Percentiles rank a stretch among this genome's conserved stretches.
Evolutionary conservation across 1,140 invertebrate species (phyloP).

Genomic region (Achatina immaculata): DNA sequence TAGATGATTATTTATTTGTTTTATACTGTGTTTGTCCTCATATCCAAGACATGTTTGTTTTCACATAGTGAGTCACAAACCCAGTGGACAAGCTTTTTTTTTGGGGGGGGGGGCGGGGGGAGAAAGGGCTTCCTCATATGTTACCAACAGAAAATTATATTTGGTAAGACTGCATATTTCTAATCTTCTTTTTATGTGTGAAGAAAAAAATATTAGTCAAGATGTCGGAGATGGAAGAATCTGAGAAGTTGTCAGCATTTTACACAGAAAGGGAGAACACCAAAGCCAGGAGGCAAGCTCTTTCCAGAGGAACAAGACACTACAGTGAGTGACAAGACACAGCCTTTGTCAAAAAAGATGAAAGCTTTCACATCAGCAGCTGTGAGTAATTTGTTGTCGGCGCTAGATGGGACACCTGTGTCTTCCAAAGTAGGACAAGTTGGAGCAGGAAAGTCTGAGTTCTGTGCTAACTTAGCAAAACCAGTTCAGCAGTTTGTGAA

Average conservation of each 20-base stretch:
- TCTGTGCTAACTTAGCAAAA: neutral
- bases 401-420: neutral
- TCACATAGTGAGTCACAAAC: too few species aligned
- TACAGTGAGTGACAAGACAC: constrained; percentile 1
- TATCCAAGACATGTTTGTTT: too few species aligned
- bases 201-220: constrained; percentile 95
- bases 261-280: constrained; percentile 51
- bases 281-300: constrained; percentile 19
- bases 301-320: neutral
- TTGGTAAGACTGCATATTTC: too few species aligned
- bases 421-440: neutral
- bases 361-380: constrained; percentile 1
- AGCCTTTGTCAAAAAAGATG: constrained; percentile 21
- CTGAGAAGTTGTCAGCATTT: constrained; percentile 79
- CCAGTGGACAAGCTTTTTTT: too few species aligned
- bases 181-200: too few species aligned
- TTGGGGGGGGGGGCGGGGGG: too few species aligned
- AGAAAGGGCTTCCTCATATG: too few species aligned
- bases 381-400: neutral
- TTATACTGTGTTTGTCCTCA: too few species aligned
- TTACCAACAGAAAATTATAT: too few species aligned
- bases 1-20: too few species aligned
- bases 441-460: neutral
- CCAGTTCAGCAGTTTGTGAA: constrained; percentile 5
- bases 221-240: constrained; percentile 82